phyloP scores from a whole-genome alignment of 2,888 invertebrate species.

The Gisinianus flammeolus region DNA sequence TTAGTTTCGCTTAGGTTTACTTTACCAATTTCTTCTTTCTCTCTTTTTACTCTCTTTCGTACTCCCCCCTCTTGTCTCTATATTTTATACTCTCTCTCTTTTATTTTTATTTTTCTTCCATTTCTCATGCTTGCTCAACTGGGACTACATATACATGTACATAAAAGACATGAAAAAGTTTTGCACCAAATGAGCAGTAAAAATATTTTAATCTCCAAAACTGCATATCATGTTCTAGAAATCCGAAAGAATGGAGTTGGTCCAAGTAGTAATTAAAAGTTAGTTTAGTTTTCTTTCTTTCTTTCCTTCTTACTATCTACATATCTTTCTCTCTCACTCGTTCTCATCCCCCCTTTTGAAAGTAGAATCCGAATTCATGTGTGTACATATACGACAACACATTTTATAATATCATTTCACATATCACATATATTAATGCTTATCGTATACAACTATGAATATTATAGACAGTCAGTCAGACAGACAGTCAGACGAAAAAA shows the following conservation, averaged over 20 bases:
- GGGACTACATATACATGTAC: neutral
- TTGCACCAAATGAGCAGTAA: slow-evolving; percentile 47
- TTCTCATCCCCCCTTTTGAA: slow-evolving; percentile 1
- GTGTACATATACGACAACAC: neutral
- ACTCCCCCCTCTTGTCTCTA: neutral
- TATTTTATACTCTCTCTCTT: neutral
- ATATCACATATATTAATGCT: too few relatives aligned
- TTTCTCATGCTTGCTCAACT: neutral
- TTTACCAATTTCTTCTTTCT: slow-evolving; percentile 26
- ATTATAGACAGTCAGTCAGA: neutral
- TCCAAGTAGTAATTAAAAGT: slow-evolving; percentile 58
- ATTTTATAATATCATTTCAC: too few relatives aligned
- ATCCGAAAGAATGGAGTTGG: slow-evolving; percentile 55
- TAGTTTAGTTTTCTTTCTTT: slow-evolving; percentile 54
- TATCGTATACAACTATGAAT: too few relatives aligned
- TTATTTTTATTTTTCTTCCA: neutral
- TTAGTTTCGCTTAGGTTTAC: slow-evolving; percentile 37
- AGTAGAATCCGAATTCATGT: slow-evolving; percentile 3
- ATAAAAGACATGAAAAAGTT: slow-evolving; percentile 41
- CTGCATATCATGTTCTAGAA: slow-evolving; percentile 51
- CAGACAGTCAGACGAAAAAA: neutral
- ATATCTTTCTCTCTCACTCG: slow-evolving; percentile 17
- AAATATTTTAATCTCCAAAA: slow-evolving; percentile 52
- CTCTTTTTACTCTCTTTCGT: neutral
- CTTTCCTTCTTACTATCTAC: slow-evolving; percentile 34